Evolutionary conservation across 2,113 vertebrate genomes (phyloP), one percentile per base, ranked within the genome.

Genomic region (Dipodomys merriami): DNA sequence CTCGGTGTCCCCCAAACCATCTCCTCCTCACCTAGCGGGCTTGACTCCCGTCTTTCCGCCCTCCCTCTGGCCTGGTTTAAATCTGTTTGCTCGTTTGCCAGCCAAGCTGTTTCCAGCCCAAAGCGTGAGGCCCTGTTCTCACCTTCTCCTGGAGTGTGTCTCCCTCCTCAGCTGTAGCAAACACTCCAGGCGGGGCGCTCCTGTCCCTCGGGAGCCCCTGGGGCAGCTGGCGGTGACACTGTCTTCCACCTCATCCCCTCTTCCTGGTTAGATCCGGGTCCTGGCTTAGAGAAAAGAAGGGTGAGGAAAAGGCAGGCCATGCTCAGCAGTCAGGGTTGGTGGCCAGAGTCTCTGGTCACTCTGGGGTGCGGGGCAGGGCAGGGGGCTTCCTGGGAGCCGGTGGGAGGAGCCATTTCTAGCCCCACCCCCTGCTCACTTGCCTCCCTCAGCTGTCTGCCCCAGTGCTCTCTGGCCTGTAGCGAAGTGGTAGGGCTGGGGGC

Each of bases 391-490:
- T 30, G 78, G 60, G 22, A 79, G 73, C n/a, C 4, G 0, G 0
- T 1, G 23, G 6, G 1, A 13, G 49, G n/a, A 83, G 25, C 29
- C 44, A 68, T 30, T 35, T 22, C 12, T 30, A 2, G 5, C 11
- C n/a, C n/a, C 22, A 62, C 39, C 33, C 6, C 12, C 23, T 23
- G 39, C 30, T 1, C 33, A 20, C 2, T 0, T 0, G 27, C 22
- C 33, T 27, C n/a, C 6, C 13, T 9, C 39, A 29, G 44, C 15
- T 22, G 15, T 10, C 27, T 30, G 22, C 30, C 69, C 29, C 7
- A 3, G 19, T 22, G 7, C 33, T 29, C 35, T 60, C 74, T 16
- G 62, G 12, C 33, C 27, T 10, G 35, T 25, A 30, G 25, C 6
- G 62, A 65, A 57, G 53, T 57, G 22, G 16, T 11, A 49, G 65